phyloP scores from a whole-genome alignment of 2,797 vertebrate species.

The Epinephelus awoara region DNA sequence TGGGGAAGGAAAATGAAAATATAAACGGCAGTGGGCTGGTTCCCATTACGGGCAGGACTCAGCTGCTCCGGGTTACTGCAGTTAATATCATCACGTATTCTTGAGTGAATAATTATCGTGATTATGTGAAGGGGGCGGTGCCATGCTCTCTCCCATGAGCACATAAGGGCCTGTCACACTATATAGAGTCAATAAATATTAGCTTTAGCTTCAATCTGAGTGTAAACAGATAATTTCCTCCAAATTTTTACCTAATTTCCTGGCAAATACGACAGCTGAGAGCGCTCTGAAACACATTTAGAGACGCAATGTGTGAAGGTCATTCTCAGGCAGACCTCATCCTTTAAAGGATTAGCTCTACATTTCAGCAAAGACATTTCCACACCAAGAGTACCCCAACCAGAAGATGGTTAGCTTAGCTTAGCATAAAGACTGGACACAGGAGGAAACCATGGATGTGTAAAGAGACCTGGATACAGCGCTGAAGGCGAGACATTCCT shows the following conservation, averaged over 20 bases:
- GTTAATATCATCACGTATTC: constrained; percentile 33
- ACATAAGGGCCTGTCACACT: constrained; percentile 35
- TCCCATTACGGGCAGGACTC: constrained; percentile 66
- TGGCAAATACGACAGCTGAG: constrained; percentile 25
- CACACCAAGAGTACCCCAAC: too few relatives aligned
- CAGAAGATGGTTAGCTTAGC: too few relatives aligned
- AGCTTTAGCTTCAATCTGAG: constrained; percentile 58
- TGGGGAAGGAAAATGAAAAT: constrained; percentile 68
- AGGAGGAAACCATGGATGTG: too few relatives aligned
- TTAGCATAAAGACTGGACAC: too few relatives aligned
- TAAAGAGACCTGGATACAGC: too few relatives aligned
- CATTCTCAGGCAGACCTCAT: constrained; percentile 10
- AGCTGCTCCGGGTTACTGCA: constrained; percentile 47
- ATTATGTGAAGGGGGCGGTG: constrained; percentile 31
- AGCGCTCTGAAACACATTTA: not conserved
- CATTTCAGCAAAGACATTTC: not conserved
- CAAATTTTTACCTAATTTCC: constrained; percentile 65
- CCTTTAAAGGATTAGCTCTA: not conserved
- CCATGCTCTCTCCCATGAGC: constrained; percentile 10
- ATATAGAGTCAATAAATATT: constrained; percentile 67
- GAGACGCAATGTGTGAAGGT: not conserved
- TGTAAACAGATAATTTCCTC: constrained; percentile 73
- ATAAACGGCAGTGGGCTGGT: constrained; percentile 64
- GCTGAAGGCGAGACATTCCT: too few relatives aligned
- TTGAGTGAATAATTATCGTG: constrained; percentile 59